These are phyloP conservation scores for Villa cingulata DNA, from an alignment of 2,888 invertebrate genomes.

Conservation along the genomic window DNA sequence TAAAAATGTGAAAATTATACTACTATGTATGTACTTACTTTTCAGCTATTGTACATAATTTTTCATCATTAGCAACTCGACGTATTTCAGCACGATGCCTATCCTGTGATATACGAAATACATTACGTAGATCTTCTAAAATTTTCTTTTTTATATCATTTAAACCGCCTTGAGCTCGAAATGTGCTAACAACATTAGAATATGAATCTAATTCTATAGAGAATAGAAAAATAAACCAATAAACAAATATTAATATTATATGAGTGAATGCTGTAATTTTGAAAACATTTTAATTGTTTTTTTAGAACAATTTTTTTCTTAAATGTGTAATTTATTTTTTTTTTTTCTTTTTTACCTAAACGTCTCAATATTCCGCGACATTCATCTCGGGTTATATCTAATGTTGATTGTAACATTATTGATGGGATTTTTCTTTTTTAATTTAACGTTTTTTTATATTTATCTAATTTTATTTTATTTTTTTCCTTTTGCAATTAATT, in stretches of 20 bases:
- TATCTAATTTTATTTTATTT: too few relatives aligned
- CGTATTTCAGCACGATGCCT: constrained; percentile 85
- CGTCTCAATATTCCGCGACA: constrained; percentile 76
- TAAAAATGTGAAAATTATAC: too few relatives aligned
- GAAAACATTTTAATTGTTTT: too few relatives aligned
- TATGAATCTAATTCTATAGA: constrained; percentile 78
- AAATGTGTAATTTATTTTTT: too few relatives aligned
- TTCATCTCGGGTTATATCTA: constrained; percentile 79
- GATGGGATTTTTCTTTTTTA: too few relatives aligned
- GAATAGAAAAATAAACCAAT: constrained; percentile 1
- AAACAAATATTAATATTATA: not conserved
- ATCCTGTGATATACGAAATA: constrained; percentile 77
- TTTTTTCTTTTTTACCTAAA: constrained; percentile 58
- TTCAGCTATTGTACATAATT: constrained; percentile 75
- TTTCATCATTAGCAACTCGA: constrained; percentile 83
- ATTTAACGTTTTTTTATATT: too few relatives aligned
- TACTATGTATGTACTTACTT: constrained; percentile 71
- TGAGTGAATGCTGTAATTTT: too few relatives aligned
- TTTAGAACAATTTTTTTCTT: constrained; percentile 10
- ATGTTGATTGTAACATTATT: constrained; percentile 52
- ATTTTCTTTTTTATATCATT: constrained; percentile 71
- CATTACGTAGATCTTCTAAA: constrained; percentile 66
- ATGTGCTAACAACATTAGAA: constrained; percentile 74
- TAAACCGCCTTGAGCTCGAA: constrained; percentile 83
- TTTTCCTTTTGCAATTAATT: too few relatives aligned